A percentile compares a stretch with the other conserved stretches of the same genome.
phyloP scores from a whole-genome alignment of 2,797 vertebrate species.

The Benthosema pterotum region DNA sequence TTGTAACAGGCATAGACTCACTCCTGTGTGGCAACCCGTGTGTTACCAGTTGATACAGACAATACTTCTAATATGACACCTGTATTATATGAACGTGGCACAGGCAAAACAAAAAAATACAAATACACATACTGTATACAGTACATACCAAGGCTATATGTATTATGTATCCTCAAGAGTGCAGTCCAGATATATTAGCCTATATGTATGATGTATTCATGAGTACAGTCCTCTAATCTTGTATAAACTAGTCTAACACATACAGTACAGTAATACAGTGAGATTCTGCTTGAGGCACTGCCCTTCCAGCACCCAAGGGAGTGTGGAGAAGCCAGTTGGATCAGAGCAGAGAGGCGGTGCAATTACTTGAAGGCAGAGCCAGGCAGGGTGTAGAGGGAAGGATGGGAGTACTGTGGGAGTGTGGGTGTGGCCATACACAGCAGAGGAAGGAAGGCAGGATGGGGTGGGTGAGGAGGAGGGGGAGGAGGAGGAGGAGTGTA shows the following conservation, averaged over 20 bases:
- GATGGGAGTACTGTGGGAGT: constrained; percentile 45
- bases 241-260: constrained; percentile 30
- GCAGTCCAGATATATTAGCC: too few species aligned
- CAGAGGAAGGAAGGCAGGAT: neutral
- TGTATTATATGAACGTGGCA: too few species aligned
- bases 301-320: neutral
- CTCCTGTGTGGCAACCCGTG: too few species aligned
- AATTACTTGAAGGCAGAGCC: constrained; percentile 16
- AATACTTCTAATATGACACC: too few species aligned
- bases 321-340: neutral
- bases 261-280: neutral
- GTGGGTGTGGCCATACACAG: constrained; percentile 5
- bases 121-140: too few species aligned
- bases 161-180: too few species aligned
- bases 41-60: too few species aligned
- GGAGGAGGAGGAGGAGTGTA: constrained; percentile 30
- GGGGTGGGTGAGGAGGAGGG: constrained; percentile 5
- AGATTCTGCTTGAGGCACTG: neutral
- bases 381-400: constrained; percentile 38
- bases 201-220: too few species aligned
- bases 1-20: too few species aligned
- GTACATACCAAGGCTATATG: too few species aligned
- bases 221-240: neutral
- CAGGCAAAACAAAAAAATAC: too few species aligned
- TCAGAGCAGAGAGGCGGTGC: neutral